Evolutionary conservation across 2,113 vertebrate species (phyloP).

Genomic region (Myiagra hebetior): DNA sequence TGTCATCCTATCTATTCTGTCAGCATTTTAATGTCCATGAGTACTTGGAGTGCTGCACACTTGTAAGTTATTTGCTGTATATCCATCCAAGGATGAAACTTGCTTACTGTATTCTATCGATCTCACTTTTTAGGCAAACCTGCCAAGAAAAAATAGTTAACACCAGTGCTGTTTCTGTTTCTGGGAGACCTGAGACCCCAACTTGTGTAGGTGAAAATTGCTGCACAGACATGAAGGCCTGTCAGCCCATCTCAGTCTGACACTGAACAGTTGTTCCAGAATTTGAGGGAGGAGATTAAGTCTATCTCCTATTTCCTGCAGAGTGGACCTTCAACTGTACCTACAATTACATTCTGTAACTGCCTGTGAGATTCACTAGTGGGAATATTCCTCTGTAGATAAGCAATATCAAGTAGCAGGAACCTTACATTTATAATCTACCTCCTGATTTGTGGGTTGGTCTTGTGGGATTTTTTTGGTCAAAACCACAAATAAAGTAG

Average conservation of each 20-base stretch:
- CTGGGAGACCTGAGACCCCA: background rate
- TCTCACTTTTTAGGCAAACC: background rate
- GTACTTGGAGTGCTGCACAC: background rate
- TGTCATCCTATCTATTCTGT: background rate
- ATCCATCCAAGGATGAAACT: background rate
- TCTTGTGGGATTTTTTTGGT: background rate
- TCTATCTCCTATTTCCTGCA: background rate
- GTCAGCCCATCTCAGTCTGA: background rate
- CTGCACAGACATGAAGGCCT: background rate
- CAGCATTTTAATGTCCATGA: background rate
- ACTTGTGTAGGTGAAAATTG: background rate
- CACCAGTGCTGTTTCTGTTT: background rate
- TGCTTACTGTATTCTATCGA: background rate
- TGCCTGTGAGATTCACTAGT: background rate
- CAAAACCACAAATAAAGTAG: background rate
- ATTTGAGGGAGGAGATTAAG: background rate
- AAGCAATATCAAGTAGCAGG: background rate
- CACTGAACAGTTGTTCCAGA: background rate
- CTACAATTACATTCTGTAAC: background rate
- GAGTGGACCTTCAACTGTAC: background rate
- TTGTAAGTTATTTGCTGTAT: background rate
- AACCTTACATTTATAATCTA: background rate
- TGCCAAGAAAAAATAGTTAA: background rate
- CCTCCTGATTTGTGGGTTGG: background rate
- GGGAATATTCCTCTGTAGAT: background rate